Percentiles rank a stretch among this genome's conserved stretches.
These are phyloP conservation scores for Enteromius afrohamiltoni DNA, from an alignment of 2,797 vertebrate genomes.

Conservation along the genomic window DNA sequence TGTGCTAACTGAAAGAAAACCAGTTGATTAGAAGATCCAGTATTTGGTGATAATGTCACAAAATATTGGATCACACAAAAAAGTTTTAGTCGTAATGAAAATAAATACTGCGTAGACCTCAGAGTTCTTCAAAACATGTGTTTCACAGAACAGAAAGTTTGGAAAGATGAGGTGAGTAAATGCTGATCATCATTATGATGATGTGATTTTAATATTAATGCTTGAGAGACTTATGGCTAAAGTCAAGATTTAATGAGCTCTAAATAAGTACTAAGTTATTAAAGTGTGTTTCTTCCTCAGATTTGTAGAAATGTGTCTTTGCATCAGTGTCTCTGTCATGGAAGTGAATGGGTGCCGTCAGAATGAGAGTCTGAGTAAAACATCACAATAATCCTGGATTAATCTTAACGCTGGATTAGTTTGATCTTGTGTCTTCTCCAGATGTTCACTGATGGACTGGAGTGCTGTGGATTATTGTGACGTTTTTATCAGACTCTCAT, in stretches of 20 bases:
- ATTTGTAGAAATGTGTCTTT: neutral
- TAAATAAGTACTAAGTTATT: neutral
- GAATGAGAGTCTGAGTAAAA: neutral
- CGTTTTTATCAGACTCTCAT: neutral
- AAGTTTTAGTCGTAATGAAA: neutral
- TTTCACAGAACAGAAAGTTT: too few relatives aligned
- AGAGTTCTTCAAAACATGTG: too few relatives aligned
- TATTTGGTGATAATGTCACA: too few relatives aligned
- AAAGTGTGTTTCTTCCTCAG: neutral
- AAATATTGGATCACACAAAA: too few relatives aligned
- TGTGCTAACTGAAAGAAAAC: neutral
- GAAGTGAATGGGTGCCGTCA: slow-evolving; percentile 1
- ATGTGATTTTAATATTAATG: neutral
- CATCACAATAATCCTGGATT: neutral
- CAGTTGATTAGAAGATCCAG: neutral
- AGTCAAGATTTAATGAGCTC: neutral
- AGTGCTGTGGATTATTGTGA: neutral
- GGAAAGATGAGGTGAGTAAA: too few relatives aligned
- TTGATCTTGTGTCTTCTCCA: too few relatives aligned
- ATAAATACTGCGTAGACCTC: neutral
- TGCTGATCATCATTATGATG: too few relatives aligned
- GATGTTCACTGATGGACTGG: too few relatives aligned
- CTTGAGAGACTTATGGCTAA: neutral
- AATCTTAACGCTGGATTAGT: too few relatives aligned
- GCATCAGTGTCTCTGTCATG: neutral